A percentile compares a stretch with the other conserved stretches of the same genome.
phyloP scores from a whole-genome alignment of 2,113 vertebrate species.

The Erpornis zantholeuca region DNA sequence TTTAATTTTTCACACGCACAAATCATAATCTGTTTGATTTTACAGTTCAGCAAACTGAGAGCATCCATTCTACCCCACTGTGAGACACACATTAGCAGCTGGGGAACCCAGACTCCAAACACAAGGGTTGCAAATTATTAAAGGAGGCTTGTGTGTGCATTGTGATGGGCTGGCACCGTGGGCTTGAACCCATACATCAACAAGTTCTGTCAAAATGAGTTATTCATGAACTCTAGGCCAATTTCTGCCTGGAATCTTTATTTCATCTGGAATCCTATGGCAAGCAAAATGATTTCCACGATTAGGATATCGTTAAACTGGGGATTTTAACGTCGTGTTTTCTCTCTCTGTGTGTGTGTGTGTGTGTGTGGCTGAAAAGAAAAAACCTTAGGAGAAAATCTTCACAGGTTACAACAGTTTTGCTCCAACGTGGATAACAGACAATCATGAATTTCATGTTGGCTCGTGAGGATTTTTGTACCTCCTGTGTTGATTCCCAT shows the following conservation, averaged over 20 bases:
- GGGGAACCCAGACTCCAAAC: background rate
- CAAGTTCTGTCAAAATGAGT: background rate
- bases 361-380: background rate
- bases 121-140: background rate
- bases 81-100: background rate
- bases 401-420: background rate
- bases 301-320: background rate
- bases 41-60: background rate
- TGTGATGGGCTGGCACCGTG: background rate
- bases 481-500: background rate
- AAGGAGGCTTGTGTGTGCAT: background rate
- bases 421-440: background rate
- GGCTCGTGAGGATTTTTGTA: background rate
- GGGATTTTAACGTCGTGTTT: background rate
- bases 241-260: background rate
- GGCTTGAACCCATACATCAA: background rate
- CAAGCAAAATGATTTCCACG: background rate
- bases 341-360: background rate
- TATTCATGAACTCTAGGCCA: background rate
- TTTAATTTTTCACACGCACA: background rate
- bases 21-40: background rate
- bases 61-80: background rate
- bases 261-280: background rate
- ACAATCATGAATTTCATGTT: background rate
- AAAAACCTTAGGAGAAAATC: background rate